These are phyloP conservation scores for Busseola fusca DNA, from an alignment of 2,888 invertebrate genomes.

Conservation along the genomic window DNA sequence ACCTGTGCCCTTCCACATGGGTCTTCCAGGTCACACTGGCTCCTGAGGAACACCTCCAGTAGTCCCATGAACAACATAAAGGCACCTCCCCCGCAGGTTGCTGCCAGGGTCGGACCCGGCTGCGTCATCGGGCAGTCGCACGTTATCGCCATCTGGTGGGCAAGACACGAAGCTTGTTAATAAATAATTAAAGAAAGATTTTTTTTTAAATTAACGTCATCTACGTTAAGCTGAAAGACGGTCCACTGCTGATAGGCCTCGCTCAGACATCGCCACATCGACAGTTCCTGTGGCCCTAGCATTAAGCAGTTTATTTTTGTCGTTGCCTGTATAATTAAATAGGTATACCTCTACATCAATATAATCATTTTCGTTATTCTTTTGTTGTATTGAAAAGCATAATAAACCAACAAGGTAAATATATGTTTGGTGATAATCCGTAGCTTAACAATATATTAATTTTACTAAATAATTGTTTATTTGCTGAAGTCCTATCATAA, in stretches of 20 bases:
- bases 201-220: not conserved
- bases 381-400: not conserved
- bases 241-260: not conserved
- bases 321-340: too few relatives aligned
- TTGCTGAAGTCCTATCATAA: not conserved
- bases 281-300: not conserved
- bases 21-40: conserved; percentile 96
- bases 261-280: not conserved
- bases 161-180: conserved; percentile 19
- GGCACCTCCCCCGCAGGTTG: conserved; percentile 94
- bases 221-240: too few relatives aligned
- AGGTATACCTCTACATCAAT: not conserved
- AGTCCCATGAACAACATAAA: conserved; percentile 97
- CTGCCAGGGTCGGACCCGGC: conserved; percentile 95
- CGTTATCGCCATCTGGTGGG: conserved; percentile 86
- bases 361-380: not conserved
- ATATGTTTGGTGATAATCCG: not conserved
- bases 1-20: conserved; percentile 93
- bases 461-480: not conserved
- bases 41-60: conserved; percentile 94
- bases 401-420: not conserved
- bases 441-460: not conserved
- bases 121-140: conserved; percentile 95
- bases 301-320: not conserved
- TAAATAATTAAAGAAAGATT: not conserved